Conservation (phyloP, 35 echinoderm and acorn worm species). For the Holothuria glaberrima region DNA sequence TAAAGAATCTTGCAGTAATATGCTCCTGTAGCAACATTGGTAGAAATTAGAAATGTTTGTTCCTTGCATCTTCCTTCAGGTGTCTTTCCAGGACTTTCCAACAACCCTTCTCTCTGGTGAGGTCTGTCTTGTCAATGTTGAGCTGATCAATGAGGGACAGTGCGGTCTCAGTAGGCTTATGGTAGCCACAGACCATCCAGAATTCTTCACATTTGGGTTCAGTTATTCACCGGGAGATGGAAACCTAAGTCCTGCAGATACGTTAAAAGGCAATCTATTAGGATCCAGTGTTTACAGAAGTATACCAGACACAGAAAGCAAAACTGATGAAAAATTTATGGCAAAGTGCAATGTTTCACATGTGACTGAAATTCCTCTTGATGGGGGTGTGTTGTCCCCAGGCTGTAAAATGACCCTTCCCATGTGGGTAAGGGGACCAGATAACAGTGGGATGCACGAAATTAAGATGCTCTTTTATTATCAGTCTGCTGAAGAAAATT, state of each 20-base stretch:
- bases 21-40: too few relatives aligned
- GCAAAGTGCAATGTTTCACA: conserved; percentile 80
- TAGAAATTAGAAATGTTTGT: not conserved
- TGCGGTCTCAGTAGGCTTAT: conserved; percentile 80
- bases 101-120: conserved; percentile 88
- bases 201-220: conserved; percentile 90
- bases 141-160: conserved; percentile 83
- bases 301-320: conserved; percentile 34
- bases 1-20: not conserved
- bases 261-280: not conserved
- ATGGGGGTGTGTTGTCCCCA: conserved; percentile 70
- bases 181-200: conserved; percentile 79
- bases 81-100: conserved; percentile 82
- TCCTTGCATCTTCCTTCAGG: conserved; percentile 53
- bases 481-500: conserved; percentile 91
- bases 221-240: conserved; percentile 26
- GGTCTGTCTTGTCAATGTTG: conserved; percentile 71
- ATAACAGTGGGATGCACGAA: conserved; percentile 86
- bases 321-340: conserved; percentile 55
- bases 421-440: conserved; percentile 91
- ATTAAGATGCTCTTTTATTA: conserved; percentile 96
- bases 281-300: conserved; percentile 37
- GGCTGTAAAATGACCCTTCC: conserved; percentile 75
- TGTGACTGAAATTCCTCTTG: conserved; percentile 82
- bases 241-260: not conserved